Percentiles rank a stretch among this genome's conserved stretches.
These are phyloP conservation scores for Hypotaenidia okinawae DNA, from an alignment of 2,797 vertebrate genomes.

Conservation along the genomic window DNA sequence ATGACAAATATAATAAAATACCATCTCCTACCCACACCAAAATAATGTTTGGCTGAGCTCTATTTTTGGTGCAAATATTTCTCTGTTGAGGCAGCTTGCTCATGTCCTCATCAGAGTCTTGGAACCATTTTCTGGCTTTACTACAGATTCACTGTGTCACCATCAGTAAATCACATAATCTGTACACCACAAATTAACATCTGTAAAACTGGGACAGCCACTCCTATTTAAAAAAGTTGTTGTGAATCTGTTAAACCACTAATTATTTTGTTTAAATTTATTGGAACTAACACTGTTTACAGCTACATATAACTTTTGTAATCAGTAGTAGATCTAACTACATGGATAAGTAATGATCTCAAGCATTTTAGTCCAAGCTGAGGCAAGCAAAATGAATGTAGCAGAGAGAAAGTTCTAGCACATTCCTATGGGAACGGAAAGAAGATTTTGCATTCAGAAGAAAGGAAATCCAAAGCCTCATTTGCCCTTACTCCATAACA, in stretches of 20 bases:
- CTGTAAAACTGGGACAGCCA: slow-evolving; percentile 29
- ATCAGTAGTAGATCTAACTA: slow-evolving; percentile 17
- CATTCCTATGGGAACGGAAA: background rate
- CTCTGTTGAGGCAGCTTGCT: slow-evolving; percentile 48
- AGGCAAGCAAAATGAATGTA: background rate
- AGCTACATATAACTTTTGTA: background rate
- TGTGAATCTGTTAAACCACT: slow-evolving; percentile 36
- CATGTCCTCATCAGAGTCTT: slow-evolving; percentile 34
- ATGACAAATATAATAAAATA: background rate
- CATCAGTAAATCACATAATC: slow-evolving; percentile 48
- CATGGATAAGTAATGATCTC: background rate
- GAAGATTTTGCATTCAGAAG: background rate
- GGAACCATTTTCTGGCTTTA: slow-evolving; percentile 57
- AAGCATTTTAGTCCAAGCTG: background rate
- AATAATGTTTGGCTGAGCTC: slow-evolving; percentile 39
- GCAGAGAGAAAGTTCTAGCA: background rate
- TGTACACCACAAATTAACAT: slow-evolving; percentile 42
- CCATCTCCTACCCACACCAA: slow-evolving; percentile 6
- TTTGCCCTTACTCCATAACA: slow-evolving; percentile 12
- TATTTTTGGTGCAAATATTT: slow-evolving; percentile 56
- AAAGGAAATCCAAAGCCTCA: slow-evolving; percentile 28
- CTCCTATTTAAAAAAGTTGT: background rate
- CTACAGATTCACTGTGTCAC: slow-evolving; percentile 19
- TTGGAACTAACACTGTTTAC: slow-evolving; percentile 43
- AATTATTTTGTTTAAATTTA: slow-evolving; percentile 54